Evolutionary conservation across 1,140 invertebrate species (phyloP), one percentile per base, ranked within the genome.

Genomic region (Trichonephila inaurata): DNA sequence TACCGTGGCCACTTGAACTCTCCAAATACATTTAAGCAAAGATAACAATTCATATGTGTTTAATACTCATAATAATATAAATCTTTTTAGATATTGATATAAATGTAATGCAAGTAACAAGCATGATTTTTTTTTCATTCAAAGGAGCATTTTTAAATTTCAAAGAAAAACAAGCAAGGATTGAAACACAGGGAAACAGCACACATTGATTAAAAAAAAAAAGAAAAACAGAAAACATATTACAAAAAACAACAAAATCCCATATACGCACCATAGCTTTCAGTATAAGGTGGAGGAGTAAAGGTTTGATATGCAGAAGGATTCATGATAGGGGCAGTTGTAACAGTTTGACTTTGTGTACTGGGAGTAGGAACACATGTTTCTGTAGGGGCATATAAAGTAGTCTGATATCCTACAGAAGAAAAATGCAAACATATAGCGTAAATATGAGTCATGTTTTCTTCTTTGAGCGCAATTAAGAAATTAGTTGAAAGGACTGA

Each of bases 271-370:
- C 92, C 88, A 90, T 83, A 94, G 44, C 69, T 93, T 5, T 93
- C 92, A 62, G 92, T 60, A 64, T 93, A 93, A 44, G 92, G 86
- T 58, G 92, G 77, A 89, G 92, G 92, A 58, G 69, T 86, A 72
- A 66, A 94, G 24, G 87, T 89, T 69, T 94, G 92, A 94, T 89
- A 94, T 89, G 64, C 85, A 58, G 92, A 60, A 66, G 92, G 92
- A 51, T 89, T 94, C n/a, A 94, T 89, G 77, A 94, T 61, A 16
- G 92, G 92, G 40, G 87, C 44, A 60, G 69, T 94, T 44, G 86
- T 85, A 64, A 69, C 72, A 33, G 92, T 64, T 90, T 89, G 92
- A 40, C 87, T 89, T 90, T 94, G 92, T 28, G 92, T 94, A 61
- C 87, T 90, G 21, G 92, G 92, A 58, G 92, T 90, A 24, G 92